Conservation (phyloP, 2,797 vertebrate genomes). For the Podargus strigoides region DNA sequence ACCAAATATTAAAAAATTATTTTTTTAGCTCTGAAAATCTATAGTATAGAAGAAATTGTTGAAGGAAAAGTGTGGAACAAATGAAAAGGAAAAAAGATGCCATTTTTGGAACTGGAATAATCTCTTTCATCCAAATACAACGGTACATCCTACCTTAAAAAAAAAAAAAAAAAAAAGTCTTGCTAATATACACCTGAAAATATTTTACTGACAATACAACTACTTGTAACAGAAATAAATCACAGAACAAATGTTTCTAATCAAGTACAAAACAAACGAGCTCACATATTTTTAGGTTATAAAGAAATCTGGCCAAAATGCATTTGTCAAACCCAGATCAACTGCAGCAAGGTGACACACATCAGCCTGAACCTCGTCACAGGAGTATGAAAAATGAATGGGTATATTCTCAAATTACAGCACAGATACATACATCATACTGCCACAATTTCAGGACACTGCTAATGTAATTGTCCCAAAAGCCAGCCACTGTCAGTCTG, state of each 20-base stretch:
- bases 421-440: not conserved
- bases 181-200: not conserved
- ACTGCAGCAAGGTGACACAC: not conserved
- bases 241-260: not conserved
- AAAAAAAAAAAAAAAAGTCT: not conserved
- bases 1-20: not conserved
- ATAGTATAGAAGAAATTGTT: not conserved
- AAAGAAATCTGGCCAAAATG: not conserved
- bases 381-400: not conserved
- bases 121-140: not conserved
- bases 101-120: not conserved
- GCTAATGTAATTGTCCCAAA: not conserved
- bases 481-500: not conserved
- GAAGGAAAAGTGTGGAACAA: not conserved
- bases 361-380: not conserved
- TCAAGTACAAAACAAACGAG: not conserved
- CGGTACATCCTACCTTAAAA: not conserved
- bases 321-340: not conserved
- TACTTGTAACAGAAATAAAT: not conserved
- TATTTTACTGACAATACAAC: not conserved
- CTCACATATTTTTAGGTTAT: not conserved
- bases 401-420: not conserved
- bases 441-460: not conserved
- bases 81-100: not conserved
- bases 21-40: slow-evolving; percentile 8